Percentiles rank a stretch among this genome's conserved stretches.
phyloP scores from a whole-genome alignment of 2,797 vertebrate genomes.

The Oreochromis mossambicus region DNA sequence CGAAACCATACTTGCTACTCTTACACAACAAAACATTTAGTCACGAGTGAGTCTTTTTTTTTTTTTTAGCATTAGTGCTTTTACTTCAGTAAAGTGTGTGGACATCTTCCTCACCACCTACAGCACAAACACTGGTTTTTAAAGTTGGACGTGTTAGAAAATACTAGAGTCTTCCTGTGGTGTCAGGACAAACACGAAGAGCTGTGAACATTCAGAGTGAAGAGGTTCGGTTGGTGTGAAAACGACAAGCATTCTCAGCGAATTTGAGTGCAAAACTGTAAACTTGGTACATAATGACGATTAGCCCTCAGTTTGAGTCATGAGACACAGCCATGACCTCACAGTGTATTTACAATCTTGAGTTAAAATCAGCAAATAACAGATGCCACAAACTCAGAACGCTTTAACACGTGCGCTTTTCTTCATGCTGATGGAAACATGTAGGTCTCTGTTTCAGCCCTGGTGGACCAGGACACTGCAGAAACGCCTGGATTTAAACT shows the following conservation, averaged over 20 bases:
- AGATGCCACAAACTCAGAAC: background rate
- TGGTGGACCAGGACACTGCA: background rate
- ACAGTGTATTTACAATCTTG: constrained; percentile 10
- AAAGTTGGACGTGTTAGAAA: background rate
- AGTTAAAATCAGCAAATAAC: background rate
- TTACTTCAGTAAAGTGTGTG: background rate
- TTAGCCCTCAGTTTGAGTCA: constrained; percentile 41
- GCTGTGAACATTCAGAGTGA: constrained; percentile 15
- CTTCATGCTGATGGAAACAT: background rate
- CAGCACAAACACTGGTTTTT: background rate
- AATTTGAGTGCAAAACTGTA: background rate
- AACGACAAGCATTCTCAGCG: constrained; percentile 11
- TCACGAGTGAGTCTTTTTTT: background rate
- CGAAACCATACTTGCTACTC: rapidly evolving
- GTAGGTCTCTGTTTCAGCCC: background rate
- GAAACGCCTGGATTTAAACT: background rate
- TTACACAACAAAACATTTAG: background rate
- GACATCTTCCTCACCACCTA: background rate
- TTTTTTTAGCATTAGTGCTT: background rate
- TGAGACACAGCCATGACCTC: background rate
- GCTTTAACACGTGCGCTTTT: background rate
- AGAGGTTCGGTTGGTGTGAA: background rate
- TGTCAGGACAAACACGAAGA: background rate
- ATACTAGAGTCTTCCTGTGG: background rate
- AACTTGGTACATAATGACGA: background rate